Base-by-base conservation (phyloP, 2,113 vertebrate species). In the Eclectus roratus region DNA sequence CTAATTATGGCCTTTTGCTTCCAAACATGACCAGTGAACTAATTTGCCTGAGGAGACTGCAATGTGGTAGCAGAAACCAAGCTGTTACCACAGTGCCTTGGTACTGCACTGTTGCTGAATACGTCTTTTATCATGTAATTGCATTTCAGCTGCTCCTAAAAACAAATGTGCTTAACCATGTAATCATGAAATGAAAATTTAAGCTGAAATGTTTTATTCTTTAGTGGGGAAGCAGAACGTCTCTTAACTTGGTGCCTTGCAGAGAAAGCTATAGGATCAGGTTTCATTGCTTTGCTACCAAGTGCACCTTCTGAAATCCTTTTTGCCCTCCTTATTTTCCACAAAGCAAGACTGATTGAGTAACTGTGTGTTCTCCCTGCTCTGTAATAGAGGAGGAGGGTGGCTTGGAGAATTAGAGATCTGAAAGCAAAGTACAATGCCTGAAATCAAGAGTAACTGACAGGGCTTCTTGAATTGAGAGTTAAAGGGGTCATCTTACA, bases 1-100 rank as follows among this genome's bases (percentile, higher is more conserved):
- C 58, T 96, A 91, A 87, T 95, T 95, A 86, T 14, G 18, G 80
- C 89, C 80, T 55, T 93, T 87, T 92, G 56, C 84, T 92, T 96
- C 81, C 84, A 92, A 91, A 95, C 63, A 91, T 91, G 95, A 87
- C 94, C 89, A 91, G 17, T 64, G 78, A 89, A 91, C 56, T 91
- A 47, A 82, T 85, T 92, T 0, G 70, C 86, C 89, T 80, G 84
- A 88, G 94, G 94, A 96, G 66, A 85, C 43, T 77, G 90, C 79
- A 87, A 35, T 52, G 88, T 95, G 78, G 92, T 82, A 85, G 88
- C 90, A 91, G 82, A 95, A 94, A 89, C 39, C 61, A 93, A 94
- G 85, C 94, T 96, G 81, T 92, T 95, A 61, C 47, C 41, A 61
- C 80, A 69, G 66, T 49, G 80, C 77, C 61, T 93, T 69, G 58